Base-by-base conservation (phyloP, 1,140 invertebrate genomes). In the Akabosia matsudoensis region DNA sequence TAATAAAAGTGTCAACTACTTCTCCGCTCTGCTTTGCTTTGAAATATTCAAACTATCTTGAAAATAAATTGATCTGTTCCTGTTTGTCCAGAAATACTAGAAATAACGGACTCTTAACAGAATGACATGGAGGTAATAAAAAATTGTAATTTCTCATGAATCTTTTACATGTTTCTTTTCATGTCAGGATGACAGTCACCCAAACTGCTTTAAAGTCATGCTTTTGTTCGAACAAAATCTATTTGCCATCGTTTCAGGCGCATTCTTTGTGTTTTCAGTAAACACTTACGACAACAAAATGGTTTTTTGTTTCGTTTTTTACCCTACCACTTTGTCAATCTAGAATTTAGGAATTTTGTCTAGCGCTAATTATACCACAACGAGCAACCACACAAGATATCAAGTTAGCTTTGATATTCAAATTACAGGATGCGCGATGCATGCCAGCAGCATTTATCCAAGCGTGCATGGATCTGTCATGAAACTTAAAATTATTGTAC, bases 81-180 rank as follows among this genome's bases (percentile, higher is more conserved):
- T 10, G 7, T 24, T 24, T 22, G n/a, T 13, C 7, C 54, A 3
- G 54, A 45, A 18, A 45, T 45, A 18, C 37, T 45, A 56, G 10
- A 3, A 56, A 56, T 56, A 56, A 56, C 24, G 54, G 22, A 56
- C 54, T 56, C 54, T 56, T 56, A n/a, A n/a, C n/a, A n/a, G n/a
- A n/a, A 13, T 16, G 54, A 56, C 54, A 56, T 16, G 54, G 24
- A 13, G 54, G 54, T 56, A 56, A 56, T 56, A 56, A 24, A 10
- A 16, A 16, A 16, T 13, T n/a, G 24, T 10, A 56, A 56, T 56
- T 56, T 56, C 10, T 56, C 54, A 56, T 56, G 10, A 4, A 56
- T 56, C 4, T 56, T 56, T 56, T 56, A 18, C 18, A 18, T 45
- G 7, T n/a, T 45, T 10, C 18, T 45, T 45, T 45, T 45, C 37